phyloP scores from a whole-genome alignment of 2,113 vertebrate genomes.

The Callipepla californica region DNA sequence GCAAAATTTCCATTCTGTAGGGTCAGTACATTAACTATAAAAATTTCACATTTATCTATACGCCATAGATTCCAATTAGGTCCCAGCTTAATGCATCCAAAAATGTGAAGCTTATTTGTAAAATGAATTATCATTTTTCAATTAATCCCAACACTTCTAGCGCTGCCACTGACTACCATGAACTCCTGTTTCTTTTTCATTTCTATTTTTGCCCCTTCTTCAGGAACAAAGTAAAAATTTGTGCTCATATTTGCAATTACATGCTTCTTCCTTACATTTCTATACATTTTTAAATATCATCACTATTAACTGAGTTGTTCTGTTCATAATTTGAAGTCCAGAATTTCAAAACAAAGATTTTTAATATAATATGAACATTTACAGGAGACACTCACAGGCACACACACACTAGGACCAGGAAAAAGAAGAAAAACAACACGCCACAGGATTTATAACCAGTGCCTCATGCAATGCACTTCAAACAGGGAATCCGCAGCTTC shows the following conservation, averaged over 20 bases:
- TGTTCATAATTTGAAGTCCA: background rate
- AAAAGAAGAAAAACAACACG: background rate
- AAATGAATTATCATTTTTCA: background rate
- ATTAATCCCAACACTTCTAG: background rate
- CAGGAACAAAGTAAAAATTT: background rate
- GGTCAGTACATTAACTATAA: conserved; percentile 3
- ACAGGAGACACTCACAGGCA: background rate
- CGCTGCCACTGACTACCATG: background rate
- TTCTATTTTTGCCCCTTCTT: background rate
- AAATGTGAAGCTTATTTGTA: background rate
- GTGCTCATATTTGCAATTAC: background rate
- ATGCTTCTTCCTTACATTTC: background rate
- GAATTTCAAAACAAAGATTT: background rate
- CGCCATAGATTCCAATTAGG: background rate
- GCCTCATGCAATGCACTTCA: background rate
- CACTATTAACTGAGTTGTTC: background rate
- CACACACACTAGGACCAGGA: background rate
- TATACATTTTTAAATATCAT: background rate
- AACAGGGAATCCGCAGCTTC: background rate
- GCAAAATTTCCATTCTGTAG: conserved; percentile 25
- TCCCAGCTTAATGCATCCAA: background rate
- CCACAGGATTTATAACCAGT: background rate
- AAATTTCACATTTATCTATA: background rate
- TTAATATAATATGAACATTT: background rate
- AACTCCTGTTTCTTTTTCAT: background rate